Base-by-base conservation (phyloP, 30 jellyfish, hydroid and myxozoan genomes). In the Aurelia coerulea region DNA sequence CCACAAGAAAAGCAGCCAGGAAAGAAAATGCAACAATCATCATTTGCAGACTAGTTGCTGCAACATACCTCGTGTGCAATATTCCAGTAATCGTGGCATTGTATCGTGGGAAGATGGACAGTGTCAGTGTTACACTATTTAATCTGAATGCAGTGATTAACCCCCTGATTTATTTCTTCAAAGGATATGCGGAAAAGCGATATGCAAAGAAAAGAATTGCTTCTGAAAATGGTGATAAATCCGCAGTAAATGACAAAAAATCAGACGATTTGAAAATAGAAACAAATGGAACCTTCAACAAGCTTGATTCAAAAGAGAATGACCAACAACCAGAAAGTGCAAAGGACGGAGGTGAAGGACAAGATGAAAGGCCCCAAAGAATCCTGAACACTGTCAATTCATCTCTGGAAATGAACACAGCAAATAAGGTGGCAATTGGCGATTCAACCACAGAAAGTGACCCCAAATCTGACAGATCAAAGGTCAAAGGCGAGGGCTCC, bases 111-210 rank as follows among this genome's bases (percentile, higher is more conserved):
- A 10, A 60, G 29, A 16, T 23, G 13, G 69, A 60, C 7, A 23
- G 10, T 60, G 34, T 60, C 9, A 23, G 34, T 16, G 34, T 10
- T 4, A 23, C 13, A 3, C 10, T 60, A 23, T 3, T 11, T 3
- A n/a, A 60, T 3, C 7, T 60, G 29, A 60, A 60, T 60, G 6
- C 10, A n/a, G 69, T 60, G 31, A 60, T 60, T 3, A 60, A 60
- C 13, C 69, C 69, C 69, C 34, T 60, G 69, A 60, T 60, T 23
- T 60, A 60, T 13, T 60, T 60, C 34, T 60, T 60, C 69, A 60
- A 60, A 23, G 34, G 34, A 16, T 23, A 60, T 23, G 69, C 10
- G 2, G 69, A 60, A 32, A n/a, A 60, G 31, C 34, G 7, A 1
- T 23, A 60, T 60, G 69, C 69, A 0, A 60, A 11, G 69, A 60